Evolutionary conservation across 2,888 invertebrate species (phyloP), one percentile per base, ranked within the genome.

Genomic region (Periphyllus acericola): DNA sequence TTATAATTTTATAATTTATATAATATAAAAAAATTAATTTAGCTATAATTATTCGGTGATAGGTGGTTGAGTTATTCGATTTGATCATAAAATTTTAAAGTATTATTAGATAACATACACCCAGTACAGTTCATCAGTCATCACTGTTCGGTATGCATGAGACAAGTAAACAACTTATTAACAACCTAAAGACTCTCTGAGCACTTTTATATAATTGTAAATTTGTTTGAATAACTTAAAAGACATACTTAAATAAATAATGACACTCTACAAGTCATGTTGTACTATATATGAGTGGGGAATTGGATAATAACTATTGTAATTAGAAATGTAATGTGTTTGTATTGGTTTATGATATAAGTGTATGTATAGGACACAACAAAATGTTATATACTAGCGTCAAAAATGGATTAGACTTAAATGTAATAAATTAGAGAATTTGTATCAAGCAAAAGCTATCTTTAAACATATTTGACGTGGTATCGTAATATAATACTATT

Each of bases 141-240:
- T 2, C n/a, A 40, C 29, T 68, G 40, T 3, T 29, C n/a, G 46
- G 21, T 32, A 46, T 29, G 40, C 68, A 29, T 1, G 5, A 1
- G 68, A 68, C 40, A 29, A 81, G 66, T 80, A 80, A 66, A 80
- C 66, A 80, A 11, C 68, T 21, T 66, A 36, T 66, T 60, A 36
- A 75, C 75, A n/a, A n/a, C 1, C 40, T 75, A 46, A 40, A 46
- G 29, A 81, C 68, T 46, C 32, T 68, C 32, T 21, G 40, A 81
- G 68, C 32, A 80, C 34, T 60, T 60, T 60, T 36, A 80, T 46
- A 46, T 60, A 60, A 60, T 36, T 60, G 60, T 60, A 60, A 34
- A 80, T 32, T 36, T 14, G 60, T 80, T 34, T 80, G 36, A 80
- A 60, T 80, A n/a, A 34, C 80, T 60, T 60, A 66, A 80, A 80